A percentile compares a stretch with the other conserved stretches of the same genome.
Conservation (phyloP, 2,113 vertebrate genomes). For the Uropsilus gracilis region DNA sequence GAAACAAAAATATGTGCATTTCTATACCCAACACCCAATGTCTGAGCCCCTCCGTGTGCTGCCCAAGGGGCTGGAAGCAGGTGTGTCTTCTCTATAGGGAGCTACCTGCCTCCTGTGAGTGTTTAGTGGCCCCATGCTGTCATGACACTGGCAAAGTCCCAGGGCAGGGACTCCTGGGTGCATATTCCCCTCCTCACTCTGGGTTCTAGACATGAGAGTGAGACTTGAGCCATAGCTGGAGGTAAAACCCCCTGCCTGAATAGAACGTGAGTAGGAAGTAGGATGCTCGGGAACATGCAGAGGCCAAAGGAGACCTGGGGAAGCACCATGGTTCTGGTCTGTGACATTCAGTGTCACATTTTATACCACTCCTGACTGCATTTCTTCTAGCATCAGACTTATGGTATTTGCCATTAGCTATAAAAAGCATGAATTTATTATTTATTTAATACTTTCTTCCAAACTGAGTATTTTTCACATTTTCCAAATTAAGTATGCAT, state of each 20-base stretch:
- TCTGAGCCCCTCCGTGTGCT: background rate
- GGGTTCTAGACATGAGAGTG: background rate
- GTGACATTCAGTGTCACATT: background rate
- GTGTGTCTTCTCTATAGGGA: background rate
- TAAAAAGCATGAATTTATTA: background rate
- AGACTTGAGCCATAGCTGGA: background rate
- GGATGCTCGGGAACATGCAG: background rate
- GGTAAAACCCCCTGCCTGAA: background rate
- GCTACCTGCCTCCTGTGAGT: background rate
- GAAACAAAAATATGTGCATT: background rate
- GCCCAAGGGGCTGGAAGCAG: background rate
- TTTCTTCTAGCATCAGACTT: background rate
- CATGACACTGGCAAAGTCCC: background rate
- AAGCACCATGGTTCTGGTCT: background rate
- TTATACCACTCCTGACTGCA: background rate
- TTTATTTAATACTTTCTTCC: background rate
- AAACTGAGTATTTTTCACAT: background rate
- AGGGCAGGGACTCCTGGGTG: background rate
- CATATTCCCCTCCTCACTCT: background rate
- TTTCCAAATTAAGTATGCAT: too few relatives aligned
- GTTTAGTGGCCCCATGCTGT: too few relatives aligned
- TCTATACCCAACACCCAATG: background rate
- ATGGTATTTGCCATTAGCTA: background rate
- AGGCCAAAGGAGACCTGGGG: background rate
- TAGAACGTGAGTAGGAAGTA: background rate